Evolutionary conservation across 2,113 vertebrate species (phyloP), one percentile per base, ranked within the genome.

Genomic region (Dipodomys stephensi): DNA sequence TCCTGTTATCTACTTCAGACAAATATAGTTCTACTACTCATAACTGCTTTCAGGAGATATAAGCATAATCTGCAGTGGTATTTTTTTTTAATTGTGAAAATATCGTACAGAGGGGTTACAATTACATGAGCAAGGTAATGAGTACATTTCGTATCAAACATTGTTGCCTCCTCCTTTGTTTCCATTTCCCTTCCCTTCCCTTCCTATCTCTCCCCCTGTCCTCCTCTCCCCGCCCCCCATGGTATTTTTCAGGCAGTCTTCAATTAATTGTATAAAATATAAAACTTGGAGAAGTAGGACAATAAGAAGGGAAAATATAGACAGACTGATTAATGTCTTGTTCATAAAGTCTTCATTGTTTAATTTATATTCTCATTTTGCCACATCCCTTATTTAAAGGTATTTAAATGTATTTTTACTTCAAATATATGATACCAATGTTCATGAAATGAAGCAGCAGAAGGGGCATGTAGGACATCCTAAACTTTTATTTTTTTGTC

Each of bases 11-110:
- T 83, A 83, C 77, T 94, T 69, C 96, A 91, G 35, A 94, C 1
- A 93, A 6, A 60, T 92, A 90, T 97, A 53, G 62, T 97, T 97
- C 76, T 65, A 92, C 64, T 62, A 94, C 94, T 82, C 87, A 86
- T 76, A 85, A 87, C 53, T 87, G 88, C 93, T 94, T 97, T 85
- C 60, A 90, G 68, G 80, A 97, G 4, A 27, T 92, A 79, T 91
- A 90, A 44, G 94, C 12, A 85, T 83, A 68, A 6, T 97, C 94
- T 93, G 53, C 91, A 39, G 39, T 39, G 39, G 39, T 39, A 39
- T 39, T 39, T 39, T 39, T 39, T 39, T 39, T 39, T 39, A 39
- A 39, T 39, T 39, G 39, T 39, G 39, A 39, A 39, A 39, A 6
- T 39, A 39, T 6, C 5, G 5, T 39, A 39, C 39, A 39, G 39